These are phyloP conservation scores for Cardiocondyla obscurior DNA, from an alignment of 1,140 invertebrate species.

Conservation along the genomic window DNA sequence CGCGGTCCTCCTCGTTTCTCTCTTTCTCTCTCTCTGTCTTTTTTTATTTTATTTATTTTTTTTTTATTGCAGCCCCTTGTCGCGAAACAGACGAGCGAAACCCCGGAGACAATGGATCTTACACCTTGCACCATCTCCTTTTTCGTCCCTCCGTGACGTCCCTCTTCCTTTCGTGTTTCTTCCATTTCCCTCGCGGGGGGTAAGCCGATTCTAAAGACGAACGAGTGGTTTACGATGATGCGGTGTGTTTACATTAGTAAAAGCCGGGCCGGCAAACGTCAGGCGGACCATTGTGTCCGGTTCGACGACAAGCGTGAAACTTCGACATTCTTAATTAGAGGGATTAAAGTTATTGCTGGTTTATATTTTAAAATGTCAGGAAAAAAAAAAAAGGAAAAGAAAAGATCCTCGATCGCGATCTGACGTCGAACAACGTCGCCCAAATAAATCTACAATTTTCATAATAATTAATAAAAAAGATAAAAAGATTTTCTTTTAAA, in stretches of 20 bases:
- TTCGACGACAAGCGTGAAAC: conserved; percentile 8
- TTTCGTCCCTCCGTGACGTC: conserved; percentile 12
- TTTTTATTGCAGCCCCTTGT: conserved; percentile 67
- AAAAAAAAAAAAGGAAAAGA: background rate
- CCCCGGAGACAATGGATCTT: conserved; percentile 73
- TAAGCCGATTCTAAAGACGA: background rate
- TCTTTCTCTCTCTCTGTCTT: too few species aligned
- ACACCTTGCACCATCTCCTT: conserved; percentile 67
- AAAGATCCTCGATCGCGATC: conserved; percentile 6
- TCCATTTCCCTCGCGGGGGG: conserved; percentile 14
- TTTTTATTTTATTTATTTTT: too few species aligned
- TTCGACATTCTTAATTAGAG: conserved; percentile 4
- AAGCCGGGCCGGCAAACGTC: background rate
- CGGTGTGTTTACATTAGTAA: conserved; percentile 20
- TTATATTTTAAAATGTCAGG: background rate
- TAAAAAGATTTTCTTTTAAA: background rate
- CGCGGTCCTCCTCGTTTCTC: conserved; percentile 29
- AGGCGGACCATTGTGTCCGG: background rate
- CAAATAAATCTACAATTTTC: too few species aligned
- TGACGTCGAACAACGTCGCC: conserved; percentile 8
- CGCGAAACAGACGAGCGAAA: conserved; percentile 32
- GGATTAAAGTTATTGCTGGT: background rate
- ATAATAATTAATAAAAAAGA: background rate
- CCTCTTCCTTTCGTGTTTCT: conserved; percentile 1
- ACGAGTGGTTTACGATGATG: conserved; percentile 37